These are phyloP conservation scores for Drosophila putrida DNA, from an alignment of 2,888 invertebrate species.

Conservation along the genomic window DNA sequence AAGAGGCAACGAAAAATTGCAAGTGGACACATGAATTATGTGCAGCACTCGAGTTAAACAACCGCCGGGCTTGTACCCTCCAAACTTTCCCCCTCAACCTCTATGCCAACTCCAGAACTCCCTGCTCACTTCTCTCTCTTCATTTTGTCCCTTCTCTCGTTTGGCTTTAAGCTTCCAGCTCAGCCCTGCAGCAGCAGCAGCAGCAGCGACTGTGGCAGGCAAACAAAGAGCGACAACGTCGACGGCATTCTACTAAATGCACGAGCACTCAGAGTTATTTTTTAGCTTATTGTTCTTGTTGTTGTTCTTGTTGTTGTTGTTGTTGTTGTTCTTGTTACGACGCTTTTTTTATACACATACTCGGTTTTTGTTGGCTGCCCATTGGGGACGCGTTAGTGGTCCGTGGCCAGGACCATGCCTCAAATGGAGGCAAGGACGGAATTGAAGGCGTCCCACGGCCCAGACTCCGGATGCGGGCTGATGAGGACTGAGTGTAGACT, in stretches of 20 bases:
- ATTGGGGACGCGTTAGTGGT: conserved; percentile 81
- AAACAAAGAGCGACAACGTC: conserved; percentile 65
- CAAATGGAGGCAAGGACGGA: not conserved
- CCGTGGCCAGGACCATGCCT: conserved; percentile 57
- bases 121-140: not conserved
- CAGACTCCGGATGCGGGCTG: conserved; percentile 56
- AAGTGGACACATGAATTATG: conserved; percentile 82
- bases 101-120: not conserved
- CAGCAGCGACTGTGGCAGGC: conserved; percentile 33
- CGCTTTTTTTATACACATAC: conserved; percentile 66
- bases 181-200: conserved; percentile 12
- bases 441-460: conserved; percentile 21
- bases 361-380: conserved; percentile 78
- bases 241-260: conserved; percentile 71
- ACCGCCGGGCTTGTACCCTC: conserved; percentile 65
- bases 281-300: conserved; percentile 35
- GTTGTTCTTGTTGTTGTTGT: conserved; percentile 5
- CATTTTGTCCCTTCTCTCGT: not conserved
- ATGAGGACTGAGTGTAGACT: conserved; percentile 21
- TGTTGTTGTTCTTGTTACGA: conserved; percentile 29
- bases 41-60: conserved; percentile 81
- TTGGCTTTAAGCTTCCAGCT: conserved; percentile 26
- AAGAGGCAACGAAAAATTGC: conserved; percentile 72
- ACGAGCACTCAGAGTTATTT: conserved; percentile 63
- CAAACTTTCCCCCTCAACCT: not conserved